These are phyloP conservation scores for Hemicordylus capensis DNA, from an alignment of 2,113 vertebrate genomes.

Conservation along the genomic window DNA sequence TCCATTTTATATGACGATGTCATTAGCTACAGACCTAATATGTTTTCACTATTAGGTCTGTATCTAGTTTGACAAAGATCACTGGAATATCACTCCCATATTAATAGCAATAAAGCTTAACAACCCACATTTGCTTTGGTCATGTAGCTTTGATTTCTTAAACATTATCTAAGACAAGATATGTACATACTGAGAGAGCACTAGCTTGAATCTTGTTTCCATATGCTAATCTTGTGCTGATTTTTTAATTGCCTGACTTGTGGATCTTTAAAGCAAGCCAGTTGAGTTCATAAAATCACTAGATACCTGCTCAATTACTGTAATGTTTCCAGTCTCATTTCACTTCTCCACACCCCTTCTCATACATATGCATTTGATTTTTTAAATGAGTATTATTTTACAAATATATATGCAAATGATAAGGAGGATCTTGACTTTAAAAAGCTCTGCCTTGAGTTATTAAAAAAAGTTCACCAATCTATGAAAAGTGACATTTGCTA, in stretches of 20 bases:
- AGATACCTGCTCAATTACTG: slow-evolving; percentile 40
- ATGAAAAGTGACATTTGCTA: slow-evolving; percentile 5
- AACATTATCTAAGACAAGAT: slow-evolving; percentile 30
- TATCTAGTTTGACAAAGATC: slow-evolving; percentile 10
- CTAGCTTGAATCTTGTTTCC: not conserved
- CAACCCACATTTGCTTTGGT: slow-evolving; percentile 28
- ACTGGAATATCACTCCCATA: slow-evolving; percentile 33
- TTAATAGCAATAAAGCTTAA: not conserved
- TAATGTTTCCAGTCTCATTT: slow-evolving; percentile 29
- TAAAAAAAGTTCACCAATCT: not conserved
- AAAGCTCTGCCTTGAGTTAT: slow-evolving; percentile 3
- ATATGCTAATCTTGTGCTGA: slow-evolving; percentile 35
- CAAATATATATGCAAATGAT: not conserved
- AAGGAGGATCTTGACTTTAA: slow-evolving; percentile 28
- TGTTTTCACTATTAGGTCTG: not conserved
- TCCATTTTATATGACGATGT: not conserved
- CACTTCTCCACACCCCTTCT: slow-evolving; percentile 8
- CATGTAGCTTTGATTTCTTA: slow-evolving; percentile 8
- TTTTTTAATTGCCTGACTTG: slow-evolving; percentile 40
- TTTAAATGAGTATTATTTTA: slow-evolving; percentile 46
- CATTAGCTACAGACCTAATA: not conserved
- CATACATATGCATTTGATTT: slow-evolving; percentile 34
- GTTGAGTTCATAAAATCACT: slow-evolving; percentile 35
- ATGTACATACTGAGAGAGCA: slow-evolving; percentile 31
- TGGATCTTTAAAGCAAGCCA: slow-evolving; percentile 31